These are phyloP conservation scores for Diarsia rubi DNA, from an alignment of 2,888 invertebrate genomes.

Conservation along the genomic window DNA sequence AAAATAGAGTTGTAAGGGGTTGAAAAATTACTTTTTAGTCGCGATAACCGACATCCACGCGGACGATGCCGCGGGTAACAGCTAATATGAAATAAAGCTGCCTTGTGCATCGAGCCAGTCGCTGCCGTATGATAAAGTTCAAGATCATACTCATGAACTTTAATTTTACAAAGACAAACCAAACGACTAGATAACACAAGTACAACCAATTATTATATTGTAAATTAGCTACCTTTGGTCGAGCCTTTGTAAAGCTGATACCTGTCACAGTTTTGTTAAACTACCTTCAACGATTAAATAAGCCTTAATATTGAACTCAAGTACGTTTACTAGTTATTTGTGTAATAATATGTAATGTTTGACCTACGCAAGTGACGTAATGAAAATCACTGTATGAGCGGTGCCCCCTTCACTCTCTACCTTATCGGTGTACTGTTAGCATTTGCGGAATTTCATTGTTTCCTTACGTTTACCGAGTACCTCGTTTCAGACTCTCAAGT, in stretches of 20 bases:
- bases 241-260: slow-evolving; percentile 34
- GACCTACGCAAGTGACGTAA: slow-evolving; percentile 66
- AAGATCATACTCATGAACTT: slow-evolving; percentile 69
- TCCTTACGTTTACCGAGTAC: slow-evolving; percentile 67
- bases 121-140: slow-evolving; percentile 64
- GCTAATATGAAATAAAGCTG: slow-evolving; percentile 29
- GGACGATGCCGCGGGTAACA: too few species aligned
- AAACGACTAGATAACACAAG: slow-evolving; percentile 47
- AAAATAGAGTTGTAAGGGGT: too few species aligned
- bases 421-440: slow-evolving; percentile 68
- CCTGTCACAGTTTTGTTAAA: slow-evolving; percentile 38
- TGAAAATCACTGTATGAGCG: slow-evolving; percentile 56
- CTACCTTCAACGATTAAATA: slow-evolving; percentile 44
- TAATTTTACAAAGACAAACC: slow-evolving; percentile 46
- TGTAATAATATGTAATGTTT: slow-evolving; percentile 60
- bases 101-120: slow-evolving; percentile 39
- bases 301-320: slow-evolving; percentile 40
- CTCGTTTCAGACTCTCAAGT: slow-evolving; percentile 21
- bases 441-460: slow-evolving; percentile 72
- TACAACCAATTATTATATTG: slow-evolving; percentile 31
- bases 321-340: slow-evolving; percentile 50
- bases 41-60: too few species aligned
- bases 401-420: slow-evolving; percentile 66
- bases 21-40: too few species aligned
- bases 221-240: slow-evolving; percentile 42